These are phyloP conservation scores for Columba livia DNA, from an alignment of 2,113 vertebrate species.

Conservation along the genomic window DNA sequence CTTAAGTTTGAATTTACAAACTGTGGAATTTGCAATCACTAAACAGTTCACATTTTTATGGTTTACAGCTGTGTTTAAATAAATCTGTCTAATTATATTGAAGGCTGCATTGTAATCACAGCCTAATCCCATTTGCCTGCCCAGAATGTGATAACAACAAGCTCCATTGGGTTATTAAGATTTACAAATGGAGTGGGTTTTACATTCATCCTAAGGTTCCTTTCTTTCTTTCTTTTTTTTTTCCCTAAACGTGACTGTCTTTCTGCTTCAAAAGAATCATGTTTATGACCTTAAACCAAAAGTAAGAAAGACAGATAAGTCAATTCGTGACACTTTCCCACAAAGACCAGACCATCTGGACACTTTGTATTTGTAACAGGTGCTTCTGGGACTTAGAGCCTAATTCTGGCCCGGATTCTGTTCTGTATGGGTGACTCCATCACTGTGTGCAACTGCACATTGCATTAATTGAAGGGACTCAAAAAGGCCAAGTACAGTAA, in stretches of 20 bases:
- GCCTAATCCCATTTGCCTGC: constrained; percentile 58
- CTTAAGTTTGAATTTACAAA: constrained; percentile 55
- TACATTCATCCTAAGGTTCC: constrained; percentile 11
- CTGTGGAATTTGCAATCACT: constrained; percentile 35
- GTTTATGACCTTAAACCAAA: constrained; percentile 75
- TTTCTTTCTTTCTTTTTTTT: background rate
- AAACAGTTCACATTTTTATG: constrained; percentile 64
- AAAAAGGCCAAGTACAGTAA: constrained; percentile 81
- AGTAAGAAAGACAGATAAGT: constrained; percentile 75
- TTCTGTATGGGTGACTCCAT: constrained; percentile 79
- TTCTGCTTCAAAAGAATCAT: constrained; percentile 57
- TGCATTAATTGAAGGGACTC: constrained; percentile 82
- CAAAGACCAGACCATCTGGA: constrained; percentile 81
- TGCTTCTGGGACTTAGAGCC: constrained; percentile 79
- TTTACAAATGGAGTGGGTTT: constrained; percentile 46
- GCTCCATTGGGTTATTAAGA: constrained; percentile 43
- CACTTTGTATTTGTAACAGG: constrained; percentile 78
- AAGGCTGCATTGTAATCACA: constrained; percentile 63
- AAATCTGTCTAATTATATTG: constrained; percentile 73
- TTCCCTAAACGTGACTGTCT: background rate
- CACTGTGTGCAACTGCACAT: constrained; percentile 77
- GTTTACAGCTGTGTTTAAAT: constrained; percentile 76
- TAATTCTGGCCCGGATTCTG: constrained; percentile 77
- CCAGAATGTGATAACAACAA: constrained; percentile 39
- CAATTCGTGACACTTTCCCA: constrained; percentile 73